Evolutionary conservation across 2,113 vertebrate genomes (phyloP), one percentile per base, ranked within the genome.

Genomic region (Cyanocitta stelleri): DNA sequence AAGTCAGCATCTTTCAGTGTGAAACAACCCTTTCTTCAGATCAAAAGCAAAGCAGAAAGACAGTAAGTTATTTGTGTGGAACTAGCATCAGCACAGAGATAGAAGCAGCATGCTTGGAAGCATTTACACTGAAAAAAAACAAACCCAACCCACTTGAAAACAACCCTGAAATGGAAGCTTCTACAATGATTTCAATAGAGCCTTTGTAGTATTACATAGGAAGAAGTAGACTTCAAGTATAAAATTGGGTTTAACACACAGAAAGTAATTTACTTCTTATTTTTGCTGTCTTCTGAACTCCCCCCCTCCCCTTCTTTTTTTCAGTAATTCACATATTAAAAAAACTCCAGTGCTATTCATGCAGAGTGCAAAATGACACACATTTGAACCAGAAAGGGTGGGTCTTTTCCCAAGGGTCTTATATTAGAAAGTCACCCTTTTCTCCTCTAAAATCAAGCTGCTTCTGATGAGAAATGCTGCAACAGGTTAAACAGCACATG

Each of bases 31-130:
- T 95, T 90, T 91, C 71, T 92, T 92, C 73, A 79, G 76, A 93
- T 92, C 58, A 92, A 90, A 96, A 89, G 80, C 87, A 58, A 82
- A 95, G 22, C 46, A 95, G 85, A 92, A 85, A 95, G 58, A 89
- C 66, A 85, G 75, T 69, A 51, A 76, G 37, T 76, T 94, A 69
- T 94, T 90, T 88, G 67, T 93, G 82, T 77, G 49, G 85, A 73
- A 82, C 39, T 74, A 80, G 18, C 9, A 2, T 82, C 58, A 91
- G 37, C 54, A 73, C 21, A 64, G 30, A 84, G 32, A 76, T 24
- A 76, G 67, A 52, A 73, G 67, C 33, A 86, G 69, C 15, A 33
- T 18, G 8, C 44, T 89, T 94, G 44, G 64, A 87, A 93, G n/a
- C 18, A 33, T 89, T 90, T 90, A 5, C 10, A 41, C 79, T 88